A percentile compares a stretch with the other conserved stretches of the same genome.
These are phyloP conservation scores for Sardinella longiceps DNA, from an alignment of 2,797 vertebrate genomes.

Conservation along the genomic window DNA sequence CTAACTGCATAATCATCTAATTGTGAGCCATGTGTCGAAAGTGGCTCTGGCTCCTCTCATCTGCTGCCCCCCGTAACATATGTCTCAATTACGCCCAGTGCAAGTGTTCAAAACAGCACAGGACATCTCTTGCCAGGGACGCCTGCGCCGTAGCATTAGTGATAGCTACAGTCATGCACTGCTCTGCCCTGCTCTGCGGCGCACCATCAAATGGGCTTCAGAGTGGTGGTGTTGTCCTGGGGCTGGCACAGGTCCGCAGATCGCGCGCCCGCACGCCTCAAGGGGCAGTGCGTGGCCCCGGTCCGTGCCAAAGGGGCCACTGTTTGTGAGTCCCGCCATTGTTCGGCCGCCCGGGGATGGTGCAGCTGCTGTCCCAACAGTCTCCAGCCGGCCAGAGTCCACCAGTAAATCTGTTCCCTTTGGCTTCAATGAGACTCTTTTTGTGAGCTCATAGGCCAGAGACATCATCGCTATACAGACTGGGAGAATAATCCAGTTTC, in stretches of 20 bases:
- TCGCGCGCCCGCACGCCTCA: not conserved
- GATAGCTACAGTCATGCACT: too few relatives aligned
- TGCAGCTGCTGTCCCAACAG: conserved; percentile 21
- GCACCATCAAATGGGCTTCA: not conserved
- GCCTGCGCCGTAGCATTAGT: not conserved
- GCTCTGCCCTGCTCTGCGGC: not conserved
- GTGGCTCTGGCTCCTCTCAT: not conserved
- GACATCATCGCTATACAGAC: not conserved
- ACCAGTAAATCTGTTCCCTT: conserved; percentile 5
- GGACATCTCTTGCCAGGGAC: not conserved
- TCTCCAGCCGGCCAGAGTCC: conserved; percentile 24
- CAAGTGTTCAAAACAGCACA: conserved; percentile 17
- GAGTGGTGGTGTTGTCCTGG: not conserved
- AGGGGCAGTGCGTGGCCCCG: not conserved
- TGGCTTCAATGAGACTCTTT: not conserved
- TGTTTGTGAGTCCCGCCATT: conserved; percentile 5
- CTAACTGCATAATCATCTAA: not conserved
- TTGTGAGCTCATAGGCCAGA: not conserved
- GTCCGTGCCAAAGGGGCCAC: not conserved
- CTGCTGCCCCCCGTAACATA: not conserved
- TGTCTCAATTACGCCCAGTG: conserved; percentile 35
- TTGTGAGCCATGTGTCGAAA: not conserved
- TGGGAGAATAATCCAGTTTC: not conserved
- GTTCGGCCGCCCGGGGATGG: not conserved
- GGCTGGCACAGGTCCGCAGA: not conserved